Conservation (phyloP, 2,113 vertebrate genomes). For the Sinocyclocheilus maitianheensis region DNA sequence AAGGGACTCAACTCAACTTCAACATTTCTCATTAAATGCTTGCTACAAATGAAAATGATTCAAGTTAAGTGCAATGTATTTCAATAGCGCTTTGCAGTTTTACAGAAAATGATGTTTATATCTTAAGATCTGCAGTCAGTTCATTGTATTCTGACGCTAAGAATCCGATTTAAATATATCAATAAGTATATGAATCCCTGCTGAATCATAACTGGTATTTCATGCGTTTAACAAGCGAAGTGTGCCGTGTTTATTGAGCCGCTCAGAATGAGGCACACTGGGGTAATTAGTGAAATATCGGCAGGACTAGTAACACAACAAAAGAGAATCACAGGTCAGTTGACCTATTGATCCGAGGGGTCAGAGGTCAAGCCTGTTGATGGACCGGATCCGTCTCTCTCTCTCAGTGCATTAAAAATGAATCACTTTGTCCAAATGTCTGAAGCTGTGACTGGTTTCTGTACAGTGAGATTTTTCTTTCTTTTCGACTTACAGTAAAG, state of each 20-base stretch:
- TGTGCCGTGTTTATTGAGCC: constrained; percentile 54
- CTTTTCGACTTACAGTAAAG: not conserved
- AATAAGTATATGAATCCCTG: not conserved
- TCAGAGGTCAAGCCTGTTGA: constrained; percentile 58
- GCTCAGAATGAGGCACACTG: not conserved
- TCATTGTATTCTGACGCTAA: not conserved
- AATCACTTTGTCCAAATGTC: not conserved
- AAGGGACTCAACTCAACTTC: not conserved
- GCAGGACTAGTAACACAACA: constrained; percentile 21
- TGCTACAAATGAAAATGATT: not conserved
- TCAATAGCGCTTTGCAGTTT: too few species aligned
- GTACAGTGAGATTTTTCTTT: not conserved
- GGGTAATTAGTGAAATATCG: constrained; percentile 28
- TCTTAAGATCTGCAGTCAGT: too few species aligned
- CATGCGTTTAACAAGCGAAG: not conserved
- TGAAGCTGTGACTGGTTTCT: not conserved
- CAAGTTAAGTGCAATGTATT: too few species aligned
- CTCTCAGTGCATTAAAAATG: constrained; percentile 1
- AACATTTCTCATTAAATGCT: not conserved
- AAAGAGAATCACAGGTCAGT: constrained; percentile 64
- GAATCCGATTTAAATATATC: not conserved
- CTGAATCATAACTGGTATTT: not conserved
- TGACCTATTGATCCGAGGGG: constrained; percentile 52
- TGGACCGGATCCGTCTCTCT: constrained; percentile 60
- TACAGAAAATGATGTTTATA: too few species aligned